These are phyloP conservation scores for Peromyscus leucopus DNA, from an alignment of 2,113 vertebrate genomes.

Conservation along the genomic window DNA sequence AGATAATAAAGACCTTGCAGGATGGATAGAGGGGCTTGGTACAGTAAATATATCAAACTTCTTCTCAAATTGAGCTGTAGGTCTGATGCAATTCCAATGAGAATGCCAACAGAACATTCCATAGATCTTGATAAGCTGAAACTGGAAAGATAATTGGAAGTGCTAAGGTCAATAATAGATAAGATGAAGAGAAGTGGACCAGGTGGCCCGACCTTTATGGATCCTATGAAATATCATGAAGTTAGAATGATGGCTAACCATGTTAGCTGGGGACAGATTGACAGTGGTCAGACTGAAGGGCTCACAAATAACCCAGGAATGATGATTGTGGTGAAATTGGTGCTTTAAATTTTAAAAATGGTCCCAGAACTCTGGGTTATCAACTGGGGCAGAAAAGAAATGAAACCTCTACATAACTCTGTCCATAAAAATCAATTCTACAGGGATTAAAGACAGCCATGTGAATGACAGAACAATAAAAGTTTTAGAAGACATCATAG, in stretches of 20 bases:
- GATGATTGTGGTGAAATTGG: background rate
- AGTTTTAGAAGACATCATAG: background rate
- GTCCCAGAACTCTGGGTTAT: background rate
- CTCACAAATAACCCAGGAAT: background rate
- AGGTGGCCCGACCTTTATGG: background rate
- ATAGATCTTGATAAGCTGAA: constrained; percentile 52
- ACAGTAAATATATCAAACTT: background rate
- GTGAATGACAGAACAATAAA: constrained; percentile 22
- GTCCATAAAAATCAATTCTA: constrained; percentile 28
- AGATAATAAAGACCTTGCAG: background rate
- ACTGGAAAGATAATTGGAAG: constrained; percentile 54
- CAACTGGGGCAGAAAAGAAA: background rate
- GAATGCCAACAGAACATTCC: constrained; percentile 64
- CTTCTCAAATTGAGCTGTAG: background rate
- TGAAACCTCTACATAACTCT: constrained; percentile 32
- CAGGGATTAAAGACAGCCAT: background rate
- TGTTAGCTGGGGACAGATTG: background rate
- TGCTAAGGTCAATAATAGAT: constrained; percentile 60
- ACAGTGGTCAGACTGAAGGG: background rate
- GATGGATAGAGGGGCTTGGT: background rate
- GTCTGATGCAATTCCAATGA: constrained; percentile 8
- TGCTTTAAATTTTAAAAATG: background rate
- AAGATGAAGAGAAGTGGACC: constrained; percentile 35
- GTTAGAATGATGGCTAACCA: background rate
- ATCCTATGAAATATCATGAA: background rate